These are phyloP conservation scores for Pammene aurita DNA, from an alignment of 2,888 invertebrate genomes.

Conservation along the genomic window DNA sequence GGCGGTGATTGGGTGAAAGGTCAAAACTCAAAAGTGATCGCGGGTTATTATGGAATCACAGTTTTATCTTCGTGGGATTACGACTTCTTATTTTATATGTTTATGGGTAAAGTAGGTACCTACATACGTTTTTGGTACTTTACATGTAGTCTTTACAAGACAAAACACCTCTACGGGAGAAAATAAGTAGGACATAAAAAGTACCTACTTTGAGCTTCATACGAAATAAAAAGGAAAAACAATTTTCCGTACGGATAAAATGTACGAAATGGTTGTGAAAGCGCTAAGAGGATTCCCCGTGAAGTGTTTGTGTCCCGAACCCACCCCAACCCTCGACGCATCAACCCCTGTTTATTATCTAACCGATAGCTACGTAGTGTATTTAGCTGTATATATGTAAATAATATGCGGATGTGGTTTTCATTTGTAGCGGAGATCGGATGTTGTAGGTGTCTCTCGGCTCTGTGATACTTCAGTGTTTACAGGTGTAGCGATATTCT, in stretches of 20 bases:
- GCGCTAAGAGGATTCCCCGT: constrained; percentile 27
- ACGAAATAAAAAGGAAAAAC: constrained; percentile 5
- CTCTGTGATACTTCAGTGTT: not conserved
- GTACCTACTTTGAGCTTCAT: too few species aligned
- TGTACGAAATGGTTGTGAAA: constrained; percentile 33
- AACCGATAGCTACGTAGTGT: constrained; percentile 36
- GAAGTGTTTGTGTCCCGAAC: constrained; percentile 51
- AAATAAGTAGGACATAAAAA: too few species aligned
- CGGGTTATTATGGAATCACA: too few species aligned
- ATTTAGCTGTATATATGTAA: not conserved
- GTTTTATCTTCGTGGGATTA: too few species aligned
- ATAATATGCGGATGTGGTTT: constrained; percentile 6
- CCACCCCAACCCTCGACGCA: constrained; percentile 58
- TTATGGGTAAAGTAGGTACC: too few species aligned
- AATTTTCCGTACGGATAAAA: not conserved
- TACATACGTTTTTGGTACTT: too few species aligned
- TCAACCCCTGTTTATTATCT: constrained; percentile 52
- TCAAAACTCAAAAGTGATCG: too few species aligned
- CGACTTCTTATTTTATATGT: too few species aligned
- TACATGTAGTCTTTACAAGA: too few species aligned
- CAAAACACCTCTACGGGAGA: too few species aligned
- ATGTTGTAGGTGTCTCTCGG: constrained; percentile 3
- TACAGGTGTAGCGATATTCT: not conserved
- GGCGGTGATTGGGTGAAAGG: too few species aligned
- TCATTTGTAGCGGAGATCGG: constrained; percentile 18